Conservation (phyloP, 2,797 vertebrate species). For the Sorex maritimensis region DNA sequence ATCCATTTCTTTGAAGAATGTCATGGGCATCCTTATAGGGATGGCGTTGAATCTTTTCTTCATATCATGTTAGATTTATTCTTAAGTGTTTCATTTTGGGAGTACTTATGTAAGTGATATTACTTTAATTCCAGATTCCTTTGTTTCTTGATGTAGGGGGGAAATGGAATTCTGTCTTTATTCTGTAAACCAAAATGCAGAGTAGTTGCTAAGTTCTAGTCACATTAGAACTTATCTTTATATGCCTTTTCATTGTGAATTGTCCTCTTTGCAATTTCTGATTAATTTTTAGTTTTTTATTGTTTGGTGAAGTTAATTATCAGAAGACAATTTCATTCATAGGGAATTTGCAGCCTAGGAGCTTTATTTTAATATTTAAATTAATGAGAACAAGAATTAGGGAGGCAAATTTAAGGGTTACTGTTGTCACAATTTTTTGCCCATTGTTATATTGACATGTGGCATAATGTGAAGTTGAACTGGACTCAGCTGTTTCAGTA, state of each 20-base stretch:
- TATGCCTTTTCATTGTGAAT: background rate
- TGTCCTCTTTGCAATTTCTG: constrained; percentile 24
- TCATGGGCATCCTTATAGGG: no score
- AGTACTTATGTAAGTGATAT: constrained; percentile 32
- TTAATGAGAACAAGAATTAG: constrained; percentile 12
- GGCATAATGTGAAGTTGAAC: background rate
- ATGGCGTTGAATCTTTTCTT: background rate
- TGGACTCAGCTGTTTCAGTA: constrained; percentile 1
- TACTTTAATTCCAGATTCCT: constrained; percentile 30
- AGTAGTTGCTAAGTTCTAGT: background rate
- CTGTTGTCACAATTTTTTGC: background rate
- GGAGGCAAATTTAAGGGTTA: constrained; percentile 25
- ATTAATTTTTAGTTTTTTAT: constrained; percentile 18
- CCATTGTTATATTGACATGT: background rate
- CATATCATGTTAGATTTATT: constrained; percentile 50
- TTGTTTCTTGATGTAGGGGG: background rate
- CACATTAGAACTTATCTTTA: constrained; percentile 5
- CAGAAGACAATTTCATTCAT: background rate
- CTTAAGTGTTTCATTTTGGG: background rate
- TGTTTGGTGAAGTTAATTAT: constrained; percentile 12
- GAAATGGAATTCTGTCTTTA: background rate
- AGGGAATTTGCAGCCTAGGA: background rate
- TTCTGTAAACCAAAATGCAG: background rate
- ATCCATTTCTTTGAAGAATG: no score
- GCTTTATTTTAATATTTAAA: constrained; percentile 46